A percentile compares a stretch with the other conserved stretches of the same genome.
Conservation (phyloP, 2,888 invertebrate genomes). For the Suillia variegata region DNA sequence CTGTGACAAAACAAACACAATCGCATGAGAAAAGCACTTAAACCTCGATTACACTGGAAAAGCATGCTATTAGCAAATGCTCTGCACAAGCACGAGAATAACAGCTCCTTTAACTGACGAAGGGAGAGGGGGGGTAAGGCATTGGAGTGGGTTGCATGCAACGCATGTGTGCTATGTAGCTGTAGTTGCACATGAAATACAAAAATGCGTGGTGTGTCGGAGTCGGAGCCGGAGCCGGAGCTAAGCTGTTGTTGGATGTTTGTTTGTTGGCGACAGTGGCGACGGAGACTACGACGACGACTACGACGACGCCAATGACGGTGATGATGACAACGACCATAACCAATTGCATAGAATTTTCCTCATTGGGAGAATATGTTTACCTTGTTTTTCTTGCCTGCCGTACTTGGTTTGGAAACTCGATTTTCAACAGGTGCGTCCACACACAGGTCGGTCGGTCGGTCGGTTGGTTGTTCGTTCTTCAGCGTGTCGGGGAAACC, state of each 20-base stretch:
- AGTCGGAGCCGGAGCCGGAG: not conserved
- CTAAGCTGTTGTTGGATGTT: no score
- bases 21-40: no score
- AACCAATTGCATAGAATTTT: slow-evolving; percentile 3
- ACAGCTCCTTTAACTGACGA: no score
- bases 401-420: not conserved
- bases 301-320: no score
- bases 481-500: slow-evolving; percentile 1
- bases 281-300: no score
- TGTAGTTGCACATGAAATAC: not conserved
- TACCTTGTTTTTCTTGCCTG: no score
- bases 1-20: slow-evolving; percentile 3
- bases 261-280: no score
- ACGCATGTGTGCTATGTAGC: not conserved
- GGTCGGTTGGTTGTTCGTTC: not conserved
- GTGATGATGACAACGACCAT: no score
- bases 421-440: slow-evolving; percentile 5
- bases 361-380: not conserved
- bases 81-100: not conserved
- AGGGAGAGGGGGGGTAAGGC: no score
- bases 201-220: not conserved
- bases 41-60: no score
- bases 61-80: no score
- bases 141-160: not conserved
- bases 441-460: no score